A percentile compares a stretch with the other conserved stretches of the same genome.
phyloP scores from a whole-genome alignment of 2,113 vertebrate genomes.

The Calonectris borealis region DNA sequence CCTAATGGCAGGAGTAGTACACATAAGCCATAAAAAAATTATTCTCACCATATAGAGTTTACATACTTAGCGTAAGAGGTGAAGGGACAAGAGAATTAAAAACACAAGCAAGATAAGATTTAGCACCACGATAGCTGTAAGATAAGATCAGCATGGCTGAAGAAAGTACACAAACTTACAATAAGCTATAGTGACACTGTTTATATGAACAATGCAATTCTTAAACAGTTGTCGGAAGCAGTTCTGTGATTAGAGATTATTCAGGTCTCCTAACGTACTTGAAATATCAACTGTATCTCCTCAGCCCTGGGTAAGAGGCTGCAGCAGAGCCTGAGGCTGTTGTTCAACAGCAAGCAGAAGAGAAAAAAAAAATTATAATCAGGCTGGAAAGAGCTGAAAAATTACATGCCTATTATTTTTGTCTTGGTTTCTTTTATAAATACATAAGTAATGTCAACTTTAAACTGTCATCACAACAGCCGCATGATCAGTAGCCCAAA shows the following conservation, averaged over 20 bases:
- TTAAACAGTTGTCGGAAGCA: background rate
- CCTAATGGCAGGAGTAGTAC: background rate
- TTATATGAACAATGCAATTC: background rate
- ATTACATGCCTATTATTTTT: background rate
- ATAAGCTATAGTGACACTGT: background rate
- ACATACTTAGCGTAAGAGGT: background rate
- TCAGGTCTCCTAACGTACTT: background rate
- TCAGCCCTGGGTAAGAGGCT: background rate
- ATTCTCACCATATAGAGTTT: accelerated
- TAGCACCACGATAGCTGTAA: background rate
- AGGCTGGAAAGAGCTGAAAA: background rate
- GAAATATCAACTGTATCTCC: background rate
- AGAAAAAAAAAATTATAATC: background rate
- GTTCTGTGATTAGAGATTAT: background rate
- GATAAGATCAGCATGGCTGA: background rate
- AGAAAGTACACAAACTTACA: background rate
- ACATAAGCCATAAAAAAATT: background rate
- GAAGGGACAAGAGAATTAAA: background rate
- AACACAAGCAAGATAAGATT: background rate
- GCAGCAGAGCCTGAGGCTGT: background rate
- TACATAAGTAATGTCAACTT: background rate
- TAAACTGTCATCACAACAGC: background rate
- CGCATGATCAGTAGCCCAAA: accelerated
- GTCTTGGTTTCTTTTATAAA: background rate
- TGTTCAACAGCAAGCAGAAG: background rate